Conservation (phyloP, 2,888 invertebrate genomes). For the Lagria hirta region DNA sequence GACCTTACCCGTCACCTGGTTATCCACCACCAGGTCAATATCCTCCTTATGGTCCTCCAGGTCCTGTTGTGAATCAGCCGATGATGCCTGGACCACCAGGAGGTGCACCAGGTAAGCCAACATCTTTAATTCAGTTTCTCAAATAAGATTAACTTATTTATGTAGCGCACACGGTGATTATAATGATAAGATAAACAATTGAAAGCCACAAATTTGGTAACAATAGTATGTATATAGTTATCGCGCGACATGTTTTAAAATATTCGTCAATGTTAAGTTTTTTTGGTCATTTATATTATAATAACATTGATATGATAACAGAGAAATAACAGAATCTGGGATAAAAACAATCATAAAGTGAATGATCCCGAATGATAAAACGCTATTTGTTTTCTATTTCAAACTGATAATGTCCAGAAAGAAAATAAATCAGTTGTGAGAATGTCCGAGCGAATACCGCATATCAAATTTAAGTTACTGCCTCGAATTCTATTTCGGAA, state of each 20-base stretch:
- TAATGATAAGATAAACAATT: constrained; percentile 24
- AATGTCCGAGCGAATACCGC: constrained; percentile 37
- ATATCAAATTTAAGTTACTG: constrained; percentile 32
- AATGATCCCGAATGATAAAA: constrained; percentile 19
- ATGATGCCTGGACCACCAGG: constrained; percentile 9
- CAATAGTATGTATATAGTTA: too few species aligned
- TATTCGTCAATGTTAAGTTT: constrained; percentile 5
- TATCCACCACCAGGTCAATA: constrained; percentile 40
- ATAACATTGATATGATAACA: constrained; percentile 12
- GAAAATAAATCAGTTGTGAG: constrained; percentile 28
- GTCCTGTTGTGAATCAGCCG: constrained; percentile 23
- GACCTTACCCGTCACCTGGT: constrained; percentile 32
- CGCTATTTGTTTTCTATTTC: constrained; percentile 15
- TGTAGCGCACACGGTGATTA: constrained; percentile 14
- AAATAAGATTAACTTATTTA: constrained; percentile 6
- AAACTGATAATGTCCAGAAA: not conserved
- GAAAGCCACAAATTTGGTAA: constrained; percentile 5
- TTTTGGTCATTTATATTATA: constrained; percentile 5
- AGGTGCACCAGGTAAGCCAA: constrained; percentile 31
- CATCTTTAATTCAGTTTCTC: constrained; percentile 2
- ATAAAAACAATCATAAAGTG: constrained; percentile 12
- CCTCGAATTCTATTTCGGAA: constrained; percentile 36
- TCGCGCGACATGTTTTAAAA: too few species aligned
- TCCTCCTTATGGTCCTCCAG: constrained; percentile 39
- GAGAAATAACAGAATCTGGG: not conserved